Conservation (phyloP, 2,888 invertebrate genomes). For the Dryobota labecula region DNA sequence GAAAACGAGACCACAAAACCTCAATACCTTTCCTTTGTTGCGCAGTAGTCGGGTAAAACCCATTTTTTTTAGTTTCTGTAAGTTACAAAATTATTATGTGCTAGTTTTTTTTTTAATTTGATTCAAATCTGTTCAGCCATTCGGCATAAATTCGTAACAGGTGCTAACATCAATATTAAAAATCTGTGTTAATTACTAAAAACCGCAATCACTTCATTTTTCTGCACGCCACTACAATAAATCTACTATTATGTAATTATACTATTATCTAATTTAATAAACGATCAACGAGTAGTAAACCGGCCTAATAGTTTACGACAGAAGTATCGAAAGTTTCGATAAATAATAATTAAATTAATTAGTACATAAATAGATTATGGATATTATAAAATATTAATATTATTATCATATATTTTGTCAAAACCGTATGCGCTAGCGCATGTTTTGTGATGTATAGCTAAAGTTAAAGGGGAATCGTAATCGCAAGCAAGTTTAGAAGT, state of each 20-base stretch:
- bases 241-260: conserved; percentile 46
- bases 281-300: conserved; percentile 88
- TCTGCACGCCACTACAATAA: conserved; percentile 44
- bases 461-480: background rate
- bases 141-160: background rate
- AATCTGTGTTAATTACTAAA: conserved; percentile 23
- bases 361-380: conserved; percentile 17
- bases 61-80: background rate
- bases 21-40: background rate
- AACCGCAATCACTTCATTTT: conserved; percentile 7
- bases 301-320: conserved; percentile 88
- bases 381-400: conserved; percentile 9
- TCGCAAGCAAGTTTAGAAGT: background rate
- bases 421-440: conserved; percentile 11
- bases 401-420: conserved; percentile 10
- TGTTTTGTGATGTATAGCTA: conserved; percentile 1
- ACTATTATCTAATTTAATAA: conserved; percentile 61
- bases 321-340: conserved; percentile 62
- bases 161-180: conserved; percentile 5
- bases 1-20: background rate
- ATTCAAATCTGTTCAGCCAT: background rate
- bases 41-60: background rate
- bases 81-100: background rate
- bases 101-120: background rate
- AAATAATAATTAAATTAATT: conserved; percentile 49